Evolutionary conservation across 2,113 vertebrate species (phyloP).

Genomic region (Limnothrissa miodon): DNA sequence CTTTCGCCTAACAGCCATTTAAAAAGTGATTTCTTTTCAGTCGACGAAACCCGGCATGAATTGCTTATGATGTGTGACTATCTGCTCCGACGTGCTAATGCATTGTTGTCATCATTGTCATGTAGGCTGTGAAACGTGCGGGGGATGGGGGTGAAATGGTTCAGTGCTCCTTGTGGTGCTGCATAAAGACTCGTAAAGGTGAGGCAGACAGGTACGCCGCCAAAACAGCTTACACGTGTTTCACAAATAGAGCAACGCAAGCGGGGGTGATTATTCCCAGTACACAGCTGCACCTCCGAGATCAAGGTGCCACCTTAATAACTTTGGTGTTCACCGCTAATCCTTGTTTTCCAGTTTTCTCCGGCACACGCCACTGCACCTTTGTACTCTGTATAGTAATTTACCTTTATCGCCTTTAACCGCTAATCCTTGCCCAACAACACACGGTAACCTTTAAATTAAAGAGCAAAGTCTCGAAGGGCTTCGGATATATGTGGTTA

Average conservation of each 20-base stretch:
- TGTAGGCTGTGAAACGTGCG: slow-evolving; percentile 14
- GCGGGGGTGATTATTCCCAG: not conserved
- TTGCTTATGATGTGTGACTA: slow-evolving; percentile 64
- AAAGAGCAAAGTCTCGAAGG: slow-evolving; percentile 55
- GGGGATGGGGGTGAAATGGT: slow-evolving; percentile 4
- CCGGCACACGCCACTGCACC: slow-evolving; percentile 19
- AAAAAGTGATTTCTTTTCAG: slow-evolving; percentile 37
- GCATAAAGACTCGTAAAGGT: not conserved
- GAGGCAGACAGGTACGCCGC: slow-evolving; percentile 11
- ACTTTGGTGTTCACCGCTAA: not conserved
- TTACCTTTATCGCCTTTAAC: slow-evolving; percentile 19
- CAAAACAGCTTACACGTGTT: not conserved
- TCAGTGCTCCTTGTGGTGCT: not conserved
- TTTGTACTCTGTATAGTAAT: slow-evolving; percentile 22
- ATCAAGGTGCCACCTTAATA: slow-evolving; percentile 12
- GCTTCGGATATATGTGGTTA: slow-evolving; percentile 59
- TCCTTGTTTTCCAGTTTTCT: slow-evolving; percentile 14
- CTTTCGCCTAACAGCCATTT: slow-evolving; percentile 18
- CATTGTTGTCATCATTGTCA: slow-evolving; percentile 9
- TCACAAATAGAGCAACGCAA: slow-evolving; percentile 4
- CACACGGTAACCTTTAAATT: slow-evolving; percentile 43
- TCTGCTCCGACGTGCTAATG: slow-evolving; percentile 45
- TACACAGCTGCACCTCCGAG: slow-evolving; percentile 9
- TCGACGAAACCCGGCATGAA: slow-evolving; percentile 64
- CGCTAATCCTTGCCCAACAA: not conserved